A percentile compares a stretch with the other conserved stretches of the same genome.
These are phyloP conservation scores for Dendrolimus pini DNA, from an alignment of 2,888 invertebrate genomes.

Conservation along the genomic window DNA sequence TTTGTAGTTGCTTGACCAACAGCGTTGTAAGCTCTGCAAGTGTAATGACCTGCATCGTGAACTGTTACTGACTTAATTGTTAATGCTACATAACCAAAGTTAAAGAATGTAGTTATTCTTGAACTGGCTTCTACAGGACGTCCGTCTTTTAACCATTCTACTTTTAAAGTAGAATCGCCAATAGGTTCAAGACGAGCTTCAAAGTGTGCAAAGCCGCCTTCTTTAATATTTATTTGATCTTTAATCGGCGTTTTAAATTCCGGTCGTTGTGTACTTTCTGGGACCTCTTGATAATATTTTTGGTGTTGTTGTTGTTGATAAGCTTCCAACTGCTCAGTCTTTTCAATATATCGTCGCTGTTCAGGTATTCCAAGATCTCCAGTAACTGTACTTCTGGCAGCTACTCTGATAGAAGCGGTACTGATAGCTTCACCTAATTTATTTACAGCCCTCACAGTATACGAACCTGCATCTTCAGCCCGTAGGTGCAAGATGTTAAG, in stretches of 20 bases:
- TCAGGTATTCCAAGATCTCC: constrained; percentile 92
- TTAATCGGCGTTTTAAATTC: constrained; percentile 93
- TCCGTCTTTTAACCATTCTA: constrained; percentile 96
- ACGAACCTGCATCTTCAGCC: constrained; percentile 98
- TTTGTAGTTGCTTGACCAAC: constrained; percentile 90
- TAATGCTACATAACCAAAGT: constrained; percentile 95
- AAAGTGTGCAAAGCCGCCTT: constrained; percentile 96
- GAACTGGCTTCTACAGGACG: constrained; percentile 94
- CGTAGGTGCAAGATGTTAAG: constrained; percentile 99
- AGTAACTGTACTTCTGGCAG: constrained; percentile 88
- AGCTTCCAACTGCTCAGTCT: constrained; percentile 93
- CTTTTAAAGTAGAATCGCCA: constrained; percentile 91
- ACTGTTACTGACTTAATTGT: constrained; percentile 94
- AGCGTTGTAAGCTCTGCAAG: constrained; percentile 91
- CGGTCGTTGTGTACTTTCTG: constrained; percentile 87
- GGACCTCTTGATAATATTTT: constrained; percentile 86
- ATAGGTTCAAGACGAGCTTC: constrained; percentile 96
- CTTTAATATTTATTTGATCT: constrained; percentile 90
- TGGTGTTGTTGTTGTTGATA: constrained; percentile 89
- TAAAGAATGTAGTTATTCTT: constrained; percentile 94
- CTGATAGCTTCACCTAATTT: constrained; percentile 93
- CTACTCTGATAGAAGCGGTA: constrained; percentile 85
- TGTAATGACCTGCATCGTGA: constrained; percentile 93
- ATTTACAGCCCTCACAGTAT: constrained; percentile 94
- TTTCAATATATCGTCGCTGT: constrained; percentile 93